Evolutionary conservation across 2,888 invertebrate species (phyloP).

Genomic region (Laothoe populi): DNA sequence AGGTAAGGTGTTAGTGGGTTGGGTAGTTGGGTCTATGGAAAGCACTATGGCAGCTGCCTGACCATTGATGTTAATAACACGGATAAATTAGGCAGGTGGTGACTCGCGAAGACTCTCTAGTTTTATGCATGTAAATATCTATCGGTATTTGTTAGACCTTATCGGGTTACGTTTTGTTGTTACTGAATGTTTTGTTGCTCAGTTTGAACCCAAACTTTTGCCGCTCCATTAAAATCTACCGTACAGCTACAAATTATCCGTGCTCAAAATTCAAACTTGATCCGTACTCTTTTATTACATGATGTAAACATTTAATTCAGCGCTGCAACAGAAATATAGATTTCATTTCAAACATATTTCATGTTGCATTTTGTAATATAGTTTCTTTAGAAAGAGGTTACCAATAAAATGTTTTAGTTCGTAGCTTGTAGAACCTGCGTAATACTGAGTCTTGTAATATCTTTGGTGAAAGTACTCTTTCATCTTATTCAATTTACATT

Average conservation of each 20-base stretch:
- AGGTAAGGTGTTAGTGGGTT: too few species aligned
- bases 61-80: too few species aligned
- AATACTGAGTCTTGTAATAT: neutral
- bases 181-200: constrained; percentile 29
- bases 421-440: neutral
- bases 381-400: neutral
- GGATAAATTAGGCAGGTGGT: too few species aligned
- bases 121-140: too few species aligned
- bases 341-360: too few species aligned
- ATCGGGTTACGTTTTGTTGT: constrained; percentile 32
- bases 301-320: neutral
- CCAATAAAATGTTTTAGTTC: neutral
- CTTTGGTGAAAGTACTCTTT: neutral
- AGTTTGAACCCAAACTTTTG: constrained; percentile 37
- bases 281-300: neutral
- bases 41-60: too few species aligned
- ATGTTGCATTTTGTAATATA: too few species aligned
- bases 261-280: constrained; percentile 13
- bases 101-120: too few species aligned
- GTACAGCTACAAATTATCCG: constrained; percentile 18
- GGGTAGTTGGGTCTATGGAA: too few species aligned
- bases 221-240: constrained; percentile 33
- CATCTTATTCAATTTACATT: neutral
- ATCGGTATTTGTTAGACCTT: neutral
- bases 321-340: neutral